Conservation (phyloP, 2,113 vertebrate genomes). For the Cichladusa arquata region DNA sequence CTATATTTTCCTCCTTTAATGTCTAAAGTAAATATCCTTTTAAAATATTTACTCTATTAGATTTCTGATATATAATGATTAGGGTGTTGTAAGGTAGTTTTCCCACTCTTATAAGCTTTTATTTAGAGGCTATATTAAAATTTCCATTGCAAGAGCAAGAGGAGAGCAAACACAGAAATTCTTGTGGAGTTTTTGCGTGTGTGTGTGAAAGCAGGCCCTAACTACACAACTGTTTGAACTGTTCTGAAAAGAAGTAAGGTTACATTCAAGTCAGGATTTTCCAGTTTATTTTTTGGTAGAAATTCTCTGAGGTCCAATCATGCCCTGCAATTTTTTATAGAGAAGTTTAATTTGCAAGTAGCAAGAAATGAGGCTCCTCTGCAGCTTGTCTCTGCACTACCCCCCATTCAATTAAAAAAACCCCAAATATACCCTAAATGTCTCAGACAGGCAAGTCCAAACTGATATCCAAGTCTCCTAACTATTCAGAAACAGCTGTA, state of each 20-base stretch:
- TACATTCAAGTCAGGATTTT: neutral
- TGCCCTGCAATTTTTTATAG: neutral
- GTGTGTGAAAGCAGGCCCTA: neutral
- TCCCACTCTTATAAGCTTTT: neutral
- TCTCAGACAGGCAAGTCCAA: neutral
- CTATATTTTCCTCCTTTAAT: neutral
- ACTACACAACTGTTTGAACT: neutral
- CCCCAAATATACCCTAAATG: neutral
- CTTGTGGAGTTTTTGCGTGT: neutral
- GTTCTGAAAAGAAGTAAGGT: neutral
- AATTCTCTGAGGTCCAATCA: neutral
- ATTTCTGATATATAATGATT: neutral
- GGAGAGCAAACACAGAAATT: neutral
- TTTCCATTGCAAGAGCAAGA: neutral
- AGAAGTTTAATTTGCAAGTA: neutral
- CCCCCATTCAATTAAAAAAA: neutral
- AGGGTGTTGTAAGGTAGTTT: neutral
- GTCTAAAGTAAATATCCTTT: neutral
- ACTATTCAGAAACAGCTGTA: neutral
- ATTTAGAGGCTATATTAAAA: neutral
- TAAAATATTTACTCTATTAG: neutral
- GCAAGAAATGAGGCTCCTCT: neutral
- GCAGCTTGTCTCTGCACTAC: neutral
- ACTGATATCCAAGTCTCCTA: neutral
- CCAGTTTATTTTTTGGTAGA: neutral